Evolutionary conservation across 2,113 vertebrate species (phyloP).

Genomic region (Marmota monax): DNA sequence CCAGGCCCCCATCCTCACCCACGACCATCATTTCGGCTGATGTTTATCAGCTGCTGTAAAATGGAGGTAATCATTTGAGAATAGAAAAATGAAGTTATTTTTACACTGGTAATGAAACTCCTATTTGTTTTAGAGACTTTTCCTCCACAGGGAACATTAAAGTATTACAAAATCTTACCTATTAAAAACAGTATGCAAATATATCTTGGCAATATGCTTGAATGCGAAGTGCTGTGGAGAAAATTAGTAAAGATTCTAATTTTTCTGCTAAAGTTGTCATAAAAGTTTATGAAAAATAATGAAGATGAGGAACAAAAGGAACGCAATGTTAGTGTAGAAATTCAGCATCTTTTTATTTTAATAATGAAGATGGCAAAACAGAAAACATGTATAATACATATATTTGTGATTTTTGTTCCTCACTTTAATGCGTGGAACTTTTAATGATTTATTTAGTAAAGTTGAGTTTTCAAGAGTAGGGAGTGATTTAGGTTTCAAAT

Average conservation of each 20-base stretch:
- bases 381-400: neutral
- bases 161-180: constrained; percentile 55
- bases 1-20: neutral
- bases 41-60: constrained; percentile 51
- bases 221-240: neutral
- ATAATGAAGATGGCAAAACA: constrained; percentile 5
- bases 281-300: constrained; percentile 66
- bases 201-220: neutral
- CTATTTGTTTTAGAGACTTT: constrained; percentile 48
- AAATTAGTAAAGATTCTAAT: constrained; percentile 23
- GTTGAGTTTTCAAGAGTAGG: neutral
- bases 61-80: constrained; percentile 59
- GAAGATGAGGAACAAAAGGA: neutral
- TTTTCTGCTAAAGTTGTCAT: constrained; percentile 28
- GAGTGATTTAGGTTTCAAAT: constrained; percentile 56
- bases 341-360: constrained; percentile 5
- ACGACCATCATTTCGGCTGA: neutral
- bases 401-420: neutral
- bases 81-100: constrained; percentile 68
- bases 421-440: neutral
- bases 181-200: constrained; percentile 16
- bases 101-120: constrained; percentile 44
- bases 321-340: neutral
- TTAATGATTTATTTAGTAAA: constrained; percentile 33
- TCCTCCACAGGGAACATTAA: neutral